Conservation (phyloP, 2,113 vertebrate genomes). For the Otus sunia region DNA sequence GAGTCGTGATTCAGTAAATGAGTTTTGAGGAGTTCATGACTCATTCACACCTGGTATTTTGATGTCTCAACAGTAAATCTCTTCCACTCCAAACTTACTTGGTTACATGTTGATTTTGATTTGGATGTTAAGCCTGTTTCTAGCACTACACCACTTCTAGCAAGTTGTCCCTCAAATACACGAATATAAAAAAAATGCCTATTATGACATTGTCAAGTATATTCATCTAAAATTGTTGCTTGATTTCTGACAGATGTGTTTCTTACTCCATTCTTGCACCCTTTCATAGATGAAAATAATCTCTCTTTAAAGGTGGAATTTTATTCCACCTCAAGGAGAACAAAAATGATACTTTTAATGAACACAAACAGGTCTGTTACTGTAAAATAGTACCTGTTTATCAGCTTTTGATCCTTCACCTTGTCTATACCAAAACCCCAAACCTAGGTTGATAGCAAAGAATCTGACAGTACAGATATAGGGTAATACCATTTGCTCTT, state of each 20-base stretch:
- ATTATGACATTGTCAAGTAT: not conserved
- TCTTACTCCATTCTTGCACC: not conserved
- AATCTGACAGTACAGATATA: not conserved
- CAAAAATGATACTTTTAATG: not conserved
- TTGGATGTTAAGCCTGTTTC: not conserved
- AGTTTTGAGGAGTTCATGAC: not conserved
- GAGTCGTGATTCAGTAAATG: not conserved
- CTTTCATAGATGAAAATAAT: not conserved
- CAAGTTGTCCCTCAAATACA: not conserved
- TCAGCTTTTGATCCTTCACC: not conserved
- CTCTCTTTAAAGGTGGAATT: not conserved
- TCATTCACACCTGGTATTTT: slow-evolving; percentile 24
- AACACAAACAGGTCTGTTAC: not conserved
- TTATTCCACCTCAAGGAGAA: not conserved
- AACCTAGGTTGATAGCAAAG: not conserved
- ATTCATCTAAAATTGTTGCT: not conserved
- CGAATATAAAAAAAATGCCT: not conserved
- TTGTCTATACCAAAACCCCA: not conserved
- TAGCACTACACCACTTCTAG: not conserved
- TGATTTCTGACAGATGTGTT: not conserved
- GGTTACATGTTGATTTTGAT: not conserved
- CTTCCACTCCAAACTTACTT: not conserved
- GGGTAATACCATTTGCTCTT: not conserved
- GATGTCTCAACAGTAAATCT: not conserved
- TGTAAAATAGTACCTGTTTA: not conserved